Percentiles rank a stretch among this genome's conserved stretches.
These are phyloP conservation scores for Paedocypris micromegethes DNA, from an alignment of 2,797 vertebrate genomes.

Conservation along the genomic window DNA sequence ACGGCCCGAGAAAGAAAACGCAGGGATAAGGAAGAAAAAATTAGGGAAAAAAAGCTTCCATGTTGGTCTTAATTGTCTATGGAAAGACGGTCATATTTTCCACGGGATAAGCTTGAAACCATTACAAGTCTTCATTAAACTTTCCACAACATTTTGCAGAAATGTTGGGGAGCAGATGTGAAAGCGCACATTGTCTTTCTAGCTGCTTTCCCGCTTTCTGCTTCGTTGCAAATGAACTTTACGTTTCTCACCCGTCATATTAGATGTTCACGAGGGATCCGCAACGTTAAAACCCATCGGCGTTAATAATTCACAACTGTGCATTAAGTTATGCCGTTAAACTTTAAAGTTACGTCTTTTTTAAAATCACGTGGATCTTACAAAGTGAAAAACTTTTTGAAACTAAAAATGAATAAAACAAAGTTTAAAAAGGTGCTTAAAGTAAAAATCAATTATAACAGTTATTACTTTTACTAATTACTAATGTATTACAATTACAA, in stretches of 20 bases:
- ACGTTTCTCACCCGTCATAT: constrained; percentile 7
- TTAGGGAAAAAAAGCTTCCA: constrained; percentile 58
- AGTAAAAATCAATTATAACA: too few relatives aligned
- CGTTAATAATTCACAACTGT: constrained; percentile 10
- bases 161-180: constrained; percentile 81
- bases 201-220: constrained; percentile 48
- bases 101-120: constrained; percentile 76
- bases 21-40: constrained; percentile 38
- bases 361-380: too few relatives aligned
- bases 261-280: constrained; percentile 16
- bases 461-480: too few relatives aligned
- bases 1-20: constrained; percentile 59
- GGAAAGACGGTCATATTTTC: constrained; percentile 85
- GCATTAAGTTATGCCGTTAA: too few relatives aligned
- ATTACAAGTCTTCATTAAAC: constrained; percentile 78
- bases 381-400: too few relatives aligned
- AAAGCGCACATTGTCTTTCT: constrained; percentile 69
- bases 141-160: constrained; percentile 87
- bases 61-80: constrained; percentile 78
- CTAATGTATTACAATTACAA: too few relatives aligned
- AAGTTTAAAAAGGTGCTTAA: too few relatives aligned
- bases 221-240: constrained; percentile 28
- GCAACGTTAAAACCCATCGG: constrained; percentile 1
- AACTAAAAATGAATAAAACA: too few relatives aligned
- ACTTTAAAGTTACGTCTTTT: too few relatives aligned